phyloP scores from a whole-genome alignment of 2,888 invertebrate genomes.

The Dexiosoma caninum region DNA sequence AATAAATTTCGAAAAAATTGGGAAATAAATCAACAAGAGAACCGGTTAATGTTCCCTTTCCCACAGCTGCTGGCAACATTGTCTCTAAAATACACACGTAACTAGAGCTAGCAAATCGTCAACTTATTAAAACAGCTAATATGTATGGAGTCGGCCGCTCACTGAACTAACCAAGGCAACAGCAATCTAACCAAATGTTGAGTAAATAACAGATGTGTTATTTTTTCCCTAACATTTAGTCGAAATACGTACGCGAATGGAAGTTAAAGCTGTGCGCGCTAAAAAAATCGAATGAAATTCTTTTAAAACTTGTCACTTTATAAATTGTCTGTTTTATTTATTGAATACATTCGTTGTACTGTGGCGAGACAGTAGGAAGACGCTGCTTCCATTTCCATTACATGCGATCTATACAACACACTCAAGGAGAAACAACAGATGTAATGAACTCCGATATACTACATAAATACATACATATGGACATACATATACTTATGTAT shows the following conservation, averaged over 20 bases:
- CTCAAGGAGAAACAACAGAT: background rate
- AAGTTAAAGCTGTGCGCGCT: conserved; percentile 61
- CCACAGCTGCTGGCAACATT: background rate
- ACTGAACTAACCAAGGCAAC: conserved; percentile 6
- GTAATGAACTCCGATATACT: conserved; percentile 5
- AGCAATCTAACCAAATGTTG: conserved; percentile 18
- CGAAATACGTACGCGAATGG: conserved; percentile 48
- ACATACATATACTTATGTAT: too few relatives aligned
- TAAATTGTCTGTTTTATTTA: background rate
- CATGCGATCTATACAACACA: background rate
- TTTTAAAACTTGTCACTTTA: background rate
- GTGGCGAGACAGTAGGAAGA: conserved; percentile 40
- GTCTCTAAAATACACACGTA: background rate
- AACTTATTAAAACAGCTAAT: conserved; percentile 26
- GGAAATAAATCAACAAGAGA: too few relatives aligned
- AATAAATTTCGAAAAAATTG: too few relatives aligned
- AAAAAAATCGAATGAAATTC: conserved; percentile 51
- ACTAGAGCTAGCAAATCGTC: conserved; percentile 7
- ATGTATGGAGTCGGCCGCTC: background rate
- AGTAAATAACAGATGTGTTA: conserved; percentile 47
- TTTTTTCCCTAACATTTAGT: conserved; percentile 42
- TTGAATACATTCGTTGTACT: conserved; percentile 36
- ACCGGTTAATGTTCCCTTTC: background rate
- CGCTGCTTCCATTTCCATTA: background rate
- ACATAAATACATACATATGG: too few relatives aligned